These are phyloP conservation scores for Aleadryas rufinucha DNA, from an alignment of 2,113 vertebrate genomes.

Conservation along the genomic window DNA sequence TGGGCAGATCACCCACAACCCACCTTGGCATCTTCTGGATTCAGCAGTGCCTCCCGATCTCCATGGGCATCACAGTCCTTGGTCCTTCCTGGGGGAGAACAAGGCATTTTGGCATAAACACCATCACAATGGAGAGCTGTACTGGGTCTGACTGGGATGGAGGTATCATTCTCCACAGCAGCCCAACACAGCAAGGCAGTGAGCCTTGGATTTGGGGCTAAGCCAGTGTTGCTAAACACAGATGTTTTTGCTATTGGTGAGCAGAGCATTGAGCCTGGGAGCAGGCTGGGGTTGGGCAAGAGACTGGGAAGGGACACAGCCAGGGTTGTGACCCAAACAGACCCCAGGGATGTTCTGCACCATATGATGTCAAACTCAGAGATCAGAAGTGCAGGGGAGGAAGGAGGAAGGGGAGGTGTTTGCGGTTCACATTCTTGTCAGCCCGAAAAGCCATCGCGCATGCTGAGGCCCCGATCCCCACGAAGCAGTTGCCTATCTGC, in stretches of 20 bases:
- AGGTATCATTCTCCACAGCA: background rate
- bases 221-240: fast-evolving
- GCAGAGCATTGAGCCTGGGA: background rate
- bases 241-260: background rate
- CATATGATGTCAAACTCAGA: background rate
- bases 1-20: background rate
- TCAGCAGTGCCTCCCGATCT: background rate
- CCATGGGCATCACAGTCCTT: background rate
- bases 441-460: background rate
- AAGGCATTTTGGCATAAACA: background rate
- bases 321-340: background rate
- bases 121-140: background rate
- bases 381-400: background rate
- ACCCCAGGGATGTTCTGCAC: background rate
- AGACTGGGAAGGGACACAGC: background rate
- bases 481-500: background rate
- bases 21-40: background rate
- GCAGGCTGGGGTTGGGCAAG: background rate
- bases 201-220: background rate
- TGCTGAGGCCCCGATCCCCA: background rate
- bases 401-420: background rate
- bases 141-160: background rate
- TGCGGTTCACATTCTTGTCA: background rate
- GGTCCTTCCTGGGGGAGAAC: fast-evolving
- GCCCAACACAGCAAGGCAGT: fast-evolving